Evolutionary conservation across 2,888 invertebrate genomes (phyloP), one percentile per base, ranked within the genome.

Genomic region (Drosophila aldrichi): DNA sequence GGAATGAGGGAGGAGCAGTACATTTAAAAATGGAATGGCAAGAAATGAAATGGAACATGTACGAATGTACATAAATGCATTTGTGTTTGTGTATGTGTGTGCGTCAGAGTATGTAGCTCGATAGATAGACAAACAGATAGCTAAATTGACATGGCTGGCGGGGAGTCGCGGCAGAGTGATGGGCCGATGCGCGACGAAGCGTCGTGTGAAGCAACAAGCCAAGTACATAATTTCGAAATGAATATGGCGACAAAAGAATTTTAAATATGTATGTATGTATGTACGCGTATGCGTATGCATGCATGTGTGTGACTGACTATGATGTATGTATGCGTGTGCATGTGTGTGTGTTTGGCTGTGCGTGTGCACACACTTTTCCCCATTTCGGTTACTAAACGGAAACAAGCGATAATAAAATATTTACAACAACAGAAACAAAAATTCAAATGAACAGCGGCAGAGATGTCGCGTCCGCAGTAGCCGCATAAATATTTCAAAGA

Each of bases 371-470:
- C 74, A 74, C 59, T 81, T 77, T 82, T 81, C 72, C 85, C 85
- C 81, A 79, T 82, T 87, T 88, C 70, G 76, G 81, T 83, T 83
- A 78, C 80, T 83, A 82, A 87, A 88, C 88, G 87, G 86, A 87
- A 87, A 86, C 87, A 82, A 83, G 80, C 80, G 88, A 86, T 88
- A 88, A 83, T 86, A 87, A 88, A 87, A 83, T 83, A 80, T 88
- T 80, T 82, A 87, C 88, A 88, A 66, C 81, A 72, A 70, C 77
- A 61, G 67, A 70, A 70, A 64, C 71, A 60, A 36, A 65, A 38
- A 64, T 70, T 70, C 55, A 79, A 82, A 75, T 75, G 70, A 73
- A 55, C 78, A 82, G 69, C 71, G 52, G 43, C 67, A 65, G 59
- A 59, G 62, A 52, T 46, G 60, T 57, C 70, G 60, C 63, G 56